phyloP scores from a whole-genome alignment of 2,113 vertebrate genomes.

The Syngnathoides biaculeatus region DNA sequence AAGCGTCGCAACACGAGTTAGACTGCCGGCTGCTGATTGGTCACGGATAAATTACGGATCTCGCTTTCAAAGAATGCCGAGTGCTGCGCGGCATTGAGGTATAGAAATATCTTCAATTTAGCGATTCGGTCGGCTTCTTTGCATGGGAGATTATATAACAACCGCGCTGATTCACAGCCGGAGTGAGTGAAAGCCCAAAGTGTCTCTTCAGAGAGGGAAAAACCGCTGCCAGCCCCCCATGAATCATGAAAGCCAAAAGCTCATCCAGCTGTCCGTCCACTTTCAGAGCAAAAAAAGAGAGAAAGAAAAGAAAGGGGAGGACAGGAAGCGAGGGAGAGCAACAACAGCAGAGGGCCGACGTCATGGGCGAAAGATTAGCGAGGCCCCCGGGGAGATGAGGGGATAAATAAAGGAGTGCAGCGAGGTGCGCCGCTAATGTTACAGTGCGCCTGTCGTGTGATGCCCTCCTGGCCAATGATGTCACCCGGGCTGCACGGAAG shows the following conservation, averaged over 20 bases:
- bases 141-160: constrained; percentile 6
- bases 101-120: background rate
- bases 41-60: background rate
- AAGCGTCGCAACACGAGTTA: too few species aligned
- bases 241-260: constrained; percentile 41
- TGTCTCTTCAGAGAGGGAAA: constrained; percentile 16
- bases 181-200: constrained; percentile 29
- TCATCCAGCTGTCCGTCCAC: constrained; percentile 25
- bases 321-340: background rate
- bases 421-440: constrained; percentile 40
- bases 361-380: constrained; percentile 44
- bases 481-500: constrained; percentile 39
- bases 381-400: constrained; percentile 27
- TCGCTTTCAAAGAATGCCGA: background rate
- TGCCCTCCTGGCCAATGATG: constrained; percentile 47
- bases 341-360: constrained; percentile 34
- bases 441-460: constrained; percentile 39
- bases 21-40: too few species aligned
- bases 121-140: background rate
- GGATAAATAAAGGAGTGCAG: constrained; percentile 58
- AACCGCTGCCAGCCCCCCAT: constrained; percentile 11
- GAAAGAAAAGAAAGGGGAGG: background rate
- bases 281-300: constrained; percentile 4
- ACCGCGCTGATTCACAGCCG: background rate
- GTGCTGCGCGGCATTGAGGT: background rate